phyloP scores from a whole-genome alignment of 2,113 vertebrate genomes.

The Microcebus ravelobensis region DNA sequence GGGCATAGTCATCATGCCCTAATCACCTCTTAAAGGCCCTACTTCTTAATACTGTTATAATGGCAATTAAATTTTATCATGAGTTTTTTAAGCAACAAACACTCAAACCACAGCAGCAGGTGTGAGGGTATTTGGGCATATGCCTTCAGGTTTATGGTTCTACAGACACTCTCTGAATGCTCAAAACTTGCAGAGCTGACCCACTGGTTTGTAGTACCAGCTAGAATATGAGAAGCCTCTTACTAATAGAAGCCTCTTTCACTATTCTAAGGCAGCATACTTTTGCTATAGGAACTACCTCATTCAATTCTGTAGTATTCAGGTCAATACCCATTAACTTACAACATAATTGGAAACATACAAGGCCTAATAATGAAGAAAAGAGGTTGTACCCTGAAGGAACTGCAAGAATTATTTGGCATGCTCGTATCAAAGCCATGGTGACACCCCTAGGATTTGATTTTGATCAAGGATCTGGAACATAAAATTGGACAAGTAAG shows the following conservation, averaged over 20 bases:
- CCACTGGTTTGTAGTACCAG: neutral
- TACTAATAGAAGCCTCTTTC: neutral
- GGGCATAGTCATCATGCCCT: neutral
- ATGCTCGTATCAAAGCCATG: neutral
- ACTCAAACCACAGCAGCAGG: neutral
- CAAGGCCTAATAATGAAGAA: neutral
- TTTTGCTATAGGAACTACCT: neutral
- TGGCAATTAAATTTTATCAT: neutral
- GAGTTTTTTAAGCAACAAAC: neutral
- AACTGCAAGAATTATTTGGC: neutral
- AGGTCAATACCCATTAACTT: neutral
- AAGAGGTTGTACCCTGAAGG: neutral
- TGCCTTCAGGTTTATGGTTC: neutral
- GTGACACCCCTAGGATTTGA: neutral
- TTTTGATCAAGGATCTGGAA: neutral
- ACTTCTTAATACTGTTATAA: neutral
- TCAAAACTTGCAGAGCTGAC: neutral
- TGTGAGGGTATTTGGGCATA: neutral
- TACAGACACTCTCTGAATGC: rapidly evolving
- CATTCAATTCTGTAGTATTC: neutral
- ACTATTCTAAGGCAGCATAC: neutral
- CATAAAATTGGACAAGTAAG: neutral
- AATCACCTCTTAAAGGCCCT: neutral
- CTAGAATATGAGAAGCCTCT: neutral
- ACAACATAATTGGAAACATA: neutral